Base-by-base conservation (phyloP, 30 jellyfish, hydroid and myxozoan species). In the Aurelia coerulea region DNA sequence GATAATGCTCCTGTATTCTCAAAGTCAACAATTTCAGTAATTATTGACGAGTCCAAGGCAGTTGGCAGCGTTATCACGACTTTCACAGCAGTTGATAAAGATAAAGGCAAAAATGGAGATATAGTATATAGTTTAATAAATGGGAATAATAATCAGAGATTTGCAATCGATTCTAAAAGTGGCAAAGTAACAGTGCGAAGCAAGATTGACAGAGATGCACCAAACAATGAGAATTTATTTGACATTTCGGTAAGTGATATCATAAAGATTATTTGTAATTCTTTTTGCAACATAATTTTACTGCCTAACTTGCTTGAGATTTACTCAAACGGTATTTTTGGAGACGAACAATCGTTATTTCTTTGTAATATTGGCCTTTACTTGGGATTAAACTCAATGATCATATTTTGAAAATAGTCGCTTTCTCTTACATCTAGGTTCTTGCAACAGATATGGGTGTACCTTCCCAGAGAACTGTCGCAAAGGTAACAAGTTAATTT, bases 141-240 rank as follows among this genome's bases (percentile, higher is more conserved):
- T 63, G 96, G 92, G 15, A 78, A 78, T 32, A 71, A 54, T 9
- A 49, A 70, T 62, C 50, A 72, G 9, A 88, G 93, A 39, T 94
- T 94, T 67, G 19, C 76, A 2, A 65, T 94, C 18, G 90, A 73
- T 66, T 62, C 54, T 23, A 58, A 68, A 5, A 71, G 91, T 62
- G 99, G 99, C 12, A 70, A 66, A 29, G 73, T 94, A 23, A 65
- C 68, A 2, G 42, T 64, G 10, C 76, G 65, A 11, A 78, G 81
- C 52, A 32, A 73, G 1, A 80, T 94, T 29, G 99, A 94, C 41
- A 67, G 92, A 83, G 99, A 94, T 65, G 67, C 89, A 39, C 92
- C 88, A 41, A 34, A 32, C 37, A 37, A 79, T 42, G 90, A 92
- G 73, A 16, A 67, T 17, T 29, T 29, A 0, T 84, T 84, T 37